phyloP scores from a whole-genome alignment of 1,140 invertebrate genomes.

The Eumeta japonica region DNA sequence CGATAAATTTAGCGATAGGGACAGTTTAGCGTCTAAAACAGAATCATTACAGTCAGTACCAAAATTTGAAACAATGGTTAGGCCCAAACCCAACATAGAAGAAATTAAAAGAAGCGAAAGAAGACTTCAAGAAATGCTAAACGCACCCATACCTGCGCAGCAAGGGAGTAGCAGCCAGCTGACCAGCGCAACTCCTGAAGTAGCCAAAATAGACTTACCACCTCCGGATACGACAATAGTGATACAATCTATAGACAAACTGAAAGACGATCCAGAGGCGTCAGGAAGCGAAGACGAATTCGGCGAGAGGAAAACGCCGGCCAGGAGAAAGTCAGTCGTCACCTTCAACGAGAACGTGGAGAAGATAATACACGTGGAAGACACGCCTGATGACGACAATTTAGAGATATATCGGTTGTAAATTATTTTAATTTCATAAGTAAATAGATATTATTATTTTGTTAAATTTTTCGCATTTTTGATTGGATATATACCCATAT shows the following conservation, averaged over 20 bases:
- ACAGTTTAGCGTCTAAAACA: constrained; percentile 32
- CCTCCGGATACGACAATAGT: constrained; percentile 24
- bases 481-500: no score
- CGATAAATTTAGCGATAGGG: constrained; percentile 32
- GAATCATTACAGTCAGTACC: constrained; percentile 14
- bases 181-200: constrained; percentile 9
- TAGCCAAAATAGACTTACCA: constrained; percentile 12
- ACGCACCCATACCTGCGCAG: constrained; percentile 18
- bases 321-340: constrained; percentile 42
- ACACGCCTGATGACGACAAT: constrained; percentile 6
- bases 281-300: constrained; percentile 39
- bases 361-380: constrained; percentile 49
- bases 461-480: no score
- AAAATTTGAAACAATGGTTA: constrained; percentile 20
- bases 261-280: constrained; percentile 34
- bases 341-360: constrained; percentile 51
- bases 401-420: neutral
- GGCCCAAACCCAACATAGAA: constrained; percentile 33
- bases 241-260: constrained; percentile 45
- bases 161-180: constrained; percentile 15
- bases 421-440: neutral
- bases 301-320: constrained; percentile 25
- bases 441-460: no score
- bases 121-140: constrained; percentile 38
- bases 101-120: constrained; percentile 37